Percentiles rank a stretch among this genome's conserved stretches.
Conservation (phyloP, 2,113 vertebrate species). For the Ochotona curzoniae region DNA sequence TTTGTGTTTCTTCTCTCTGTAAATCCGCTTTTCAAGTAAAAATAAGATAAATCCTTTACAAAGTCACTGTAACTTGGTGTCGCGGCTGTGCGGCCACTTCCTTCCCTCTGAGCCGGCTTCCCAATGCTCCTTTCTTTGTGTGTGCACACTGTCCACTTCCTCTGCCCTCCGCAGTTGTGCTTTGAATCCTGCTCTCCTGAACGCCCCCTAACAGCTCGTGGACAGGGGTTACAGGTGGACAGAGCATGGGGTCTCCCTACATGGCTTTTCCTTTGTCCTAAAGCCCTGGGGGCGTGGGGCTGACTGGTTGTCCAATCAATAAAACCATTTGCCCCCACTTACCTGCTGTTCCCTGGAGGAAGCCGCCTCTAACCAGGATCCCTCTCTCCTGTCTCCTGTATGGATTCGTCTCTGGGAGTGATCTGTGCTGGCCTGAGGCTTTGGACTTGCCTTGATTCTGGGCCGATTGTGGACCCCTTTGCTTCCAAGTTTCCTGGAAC, state of each 20-base stretch:
- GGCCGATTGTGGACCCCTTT: not conserved
- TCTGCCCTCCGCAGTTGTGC: no score
- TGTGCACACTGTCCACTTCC: not conserved
- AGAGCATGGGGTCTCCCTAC: not conserved
- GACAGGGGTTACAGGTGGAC: not conserved
- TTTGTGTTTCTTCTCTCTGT: no score
- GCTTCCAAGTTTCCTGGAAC: not conserved
- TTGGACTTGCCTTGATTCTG: not conserved
- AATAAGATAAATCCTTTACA: no score
- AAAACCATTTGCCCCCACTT: not conserved
- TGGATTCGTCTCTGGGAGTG: not conserved
- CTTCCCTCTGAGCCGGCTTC: not conserved
- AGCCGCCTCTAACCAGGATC: not conserved
- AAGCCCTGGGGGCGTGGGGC: not conserved
- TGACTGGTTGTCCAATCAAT: not conserved
- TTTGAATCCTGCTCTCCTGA: not conserved
- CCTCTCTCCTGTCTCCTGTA: not conserved
- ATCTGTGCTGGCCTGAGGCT: not conserved
- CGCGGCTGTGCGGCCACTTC: not conserved
- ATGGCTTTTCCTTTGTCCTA: not conserved
- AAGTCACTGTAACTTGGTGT: not conserved
- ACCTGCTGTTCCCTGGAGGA: not conserved
- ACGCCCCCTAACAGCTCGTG: not conserved
- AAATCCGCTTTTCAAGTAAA: no score
- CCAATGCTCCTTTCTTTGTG: not conserved